phyloP scores from a whole-genome alignment of 2,113 vertebrate genomes.

The Cariama cristata region DNA sequence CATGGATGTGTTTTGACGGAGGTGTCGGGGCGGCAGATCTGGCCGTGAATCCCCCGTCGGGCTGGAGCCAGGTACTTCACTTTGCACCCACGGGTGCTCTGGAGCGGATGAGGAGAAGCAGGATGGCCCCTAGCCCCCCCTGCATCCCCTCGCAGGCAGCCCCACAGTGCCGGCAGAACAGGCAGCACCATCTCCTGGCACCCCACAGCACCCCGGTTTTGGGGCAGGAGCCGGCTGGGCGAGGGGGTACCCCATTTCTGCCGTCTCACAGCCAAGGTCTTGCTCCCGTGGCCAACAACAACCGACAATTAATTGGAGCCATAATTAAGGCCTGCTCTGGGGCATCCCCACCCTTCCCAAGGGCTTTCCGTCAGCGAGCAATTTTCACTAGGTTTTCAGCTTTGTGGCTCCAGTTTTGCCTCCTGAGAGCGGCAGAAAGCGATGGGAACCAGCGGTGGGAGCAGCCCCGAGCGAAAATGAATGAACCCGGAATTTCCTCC shows the following conservation, averaged over 20 bases:
- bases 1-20: not conserved
- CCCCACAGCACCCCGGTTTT: fast-evolving
- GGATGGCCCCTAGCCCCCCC: not conserved
- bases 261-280: not conserved
- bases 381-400: not conserved
- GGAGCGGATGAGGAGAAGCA: not conserved
- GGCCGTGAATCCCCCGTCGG: fast-evolving
- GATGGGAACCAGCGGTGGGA: fast-evolving
- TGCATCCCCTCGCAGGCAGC: not conserved
- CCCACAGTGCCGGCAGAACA: not conserved
- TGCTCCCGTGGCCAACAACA: fast-evolving
- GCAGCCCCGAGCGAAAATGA: not conserved
- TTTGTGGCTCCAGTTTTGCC: not conserved
- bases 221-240: not conserved
- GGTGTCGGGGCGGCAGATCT: not conserved
- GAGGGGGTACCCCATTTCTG: not conserved
- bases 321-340: not conserved
- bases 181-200: not conserved
- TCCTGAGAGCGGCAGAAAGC: not conserved
- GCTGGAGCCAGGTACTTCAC: not conserved
- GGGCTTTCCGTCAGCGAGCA: not conserved
- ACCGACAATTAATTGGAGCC: not conserved
- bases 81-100: fast-evolving
- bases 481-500: not conserved
- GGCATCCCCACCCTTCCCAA: not conserved